Percentiles rank a stretch among this genome's conserved stretches.
Conservation (phyloP, 2,888 invertebrate species). For the Anaspis maculata region DNA sequence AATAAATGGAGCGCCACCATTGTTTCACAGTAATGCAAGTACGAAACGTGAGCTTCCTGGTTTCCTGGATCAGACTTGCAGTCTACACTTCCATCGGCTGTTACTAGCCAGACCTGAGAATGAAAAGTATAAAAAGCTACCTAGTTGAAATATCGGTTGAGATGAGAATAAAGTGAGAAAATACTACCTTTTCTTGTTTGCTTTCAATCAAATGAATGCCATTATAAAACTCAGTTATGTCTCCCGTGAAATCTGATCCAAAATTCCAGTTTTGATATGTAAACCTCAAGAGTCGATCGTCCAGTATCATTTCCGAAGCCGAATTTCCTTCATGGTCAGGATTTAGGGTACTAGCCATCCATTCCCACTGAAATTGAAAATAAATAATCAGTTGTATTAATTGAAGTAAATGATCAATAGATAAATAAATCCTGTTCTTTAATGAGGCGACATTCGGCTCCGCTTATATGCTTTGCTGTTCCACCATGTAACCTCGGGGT, state of each 20-base stretch:
- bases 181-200: too few species aligned
- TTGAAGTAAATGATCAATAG: too few species aligned
- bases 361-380: conserved; percentile 58
- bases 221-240: conserved; percentile 66
- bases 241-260: conserved; percentile 77
- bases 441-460: too few species aligned
- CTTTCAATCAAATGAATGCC: conserved; percentile 57
- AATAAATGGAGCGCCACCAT: conserved; percentile 67
- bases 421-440: too few species aligned
- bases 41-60: conserved; percentile 73
- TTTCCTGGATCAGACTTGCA: conserved; percentile 78
- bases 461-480: too few species aligned
- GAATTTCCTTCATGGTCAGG: conserved; percentile 88
- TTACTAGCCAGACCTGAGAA: conserved; percentile 58
- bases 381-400: too few species aligned
- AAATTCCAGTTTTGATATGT: conserved; percentile 80
- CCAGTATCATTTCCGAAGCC: conserved; percentile 60
- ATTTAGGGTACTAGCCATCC: conserved; percentile 82
- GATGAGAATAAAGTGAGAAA: too few species aligned
- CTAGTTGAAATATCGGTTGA: conserved; percentile 38
- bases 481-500: too few species aligned
- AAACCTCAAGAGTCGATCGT: conserved; percentile 76
- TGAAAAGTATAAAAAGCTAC: background rate
- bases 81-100: conserved; percentile 91
- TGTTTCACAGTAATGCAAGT: conserved; percentile 77